Conservation (phyloP, 2,797 vertebrate species). For the Coregonus sp. region DNA sequence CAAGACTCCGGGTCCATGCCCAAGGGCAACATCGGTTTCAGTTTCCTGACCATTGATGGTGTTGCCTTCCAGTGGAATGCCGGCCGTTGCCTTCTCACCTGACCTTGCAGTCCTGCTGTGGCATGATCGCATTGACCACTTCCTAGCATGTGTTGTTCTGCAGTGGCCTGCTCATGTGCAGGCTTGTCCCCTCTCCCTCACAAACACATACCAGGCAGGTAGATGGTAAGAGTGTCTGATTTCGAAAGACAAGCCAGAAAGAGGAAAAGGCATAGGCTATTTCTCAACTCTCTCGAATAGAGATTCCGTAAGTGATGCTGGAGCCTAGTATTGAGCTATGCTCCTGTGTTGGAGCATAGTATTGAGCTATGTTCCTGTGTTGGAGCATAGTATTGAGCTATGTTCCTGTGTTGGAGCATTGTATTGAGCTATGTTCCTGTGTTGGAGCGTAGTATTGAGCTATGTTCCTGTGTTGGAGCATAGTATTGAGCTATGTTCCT, state of each 20-base stretch:
- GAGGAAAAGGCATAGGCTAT: not conserved
- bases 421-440: no score
- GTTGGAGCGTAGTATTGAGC: no score
- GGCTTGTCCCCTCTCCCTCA: slow-evolving; percentile 8
- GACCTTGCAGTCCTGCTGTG: slow-evolving; percentile 60
- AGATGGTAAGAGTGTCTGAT: no score
- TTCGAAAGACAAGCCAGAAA: no score
- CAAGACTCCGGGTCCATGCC: slow-evolving; percentile 19
- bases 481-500: no score
- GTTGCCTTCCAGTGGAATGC: slow-evolving; percentile 51
- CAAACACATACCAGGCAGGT: no score
- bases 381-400: no score
- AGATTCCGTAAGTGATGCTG: slow-evolving; percentile 5
- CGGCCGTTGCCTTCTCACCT: slow-evolving; percentile 50
- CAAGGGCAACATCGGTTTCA: slow-evolving; percentile 55
- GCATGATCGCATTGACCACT: slow-evolving; percentile 35
- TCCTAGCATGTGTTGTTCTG: slow-evolving; percentile 17
- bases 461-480: no score
- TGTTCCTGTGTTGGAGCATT: no score
- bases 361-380: no score
- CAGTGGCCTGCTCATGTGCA: slow-evolving; percentile 16
- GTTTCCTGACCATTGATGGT: slow-evolving; percentile 54
- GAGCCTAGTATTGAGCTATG: not conserved
- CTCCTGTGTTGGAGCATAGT: no score
- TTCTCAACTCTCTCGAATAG: not conserved